Evolutionary conservation across 37 sponge, comb jelly and placozoan species (phyloP).

Genomic region (Ephydatia muelleri): DNA sequence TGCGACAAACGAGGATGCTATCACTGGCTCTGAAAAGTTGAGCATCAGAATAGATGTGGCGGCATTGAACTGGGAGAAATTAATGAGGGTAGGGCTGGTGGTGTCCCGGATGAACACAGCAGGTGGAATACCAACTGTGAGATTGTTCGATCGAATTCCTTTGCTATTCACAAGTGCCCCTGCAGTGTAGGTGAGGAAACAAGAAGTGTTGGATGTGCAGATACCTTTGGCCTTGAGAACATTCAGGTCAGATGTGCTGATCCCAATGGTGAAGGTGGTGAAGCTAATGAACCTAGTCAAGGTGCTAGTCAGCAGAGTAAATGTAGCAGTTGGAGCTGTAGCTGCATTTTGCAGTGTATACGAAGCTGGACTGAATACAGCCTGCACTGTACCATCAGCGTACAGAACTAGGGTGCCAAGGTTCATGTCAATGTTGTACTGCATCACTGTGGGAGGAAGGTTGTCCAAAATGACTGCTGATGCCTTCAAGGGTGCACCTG

Average conservation of each 20-base stretch:
- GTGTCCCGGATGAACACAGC: constrained; percentile 46
- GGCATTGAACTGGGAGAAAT: constrained; percentile 72
- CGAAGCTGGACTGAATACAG: constrained; percentile 26
- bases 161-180: constrained; percentile 76
- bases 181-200: constrained; percentile 70
- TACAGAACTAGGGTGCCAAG: constrained; percentile 42
- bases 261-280: constrained; percentile 40
- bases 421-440: constrained; percentile 74
- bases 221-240: constrained; percentile 68
- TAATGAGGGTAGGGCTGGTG: constrained; percentile 42
- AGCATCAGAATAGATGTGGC: constrained; percentile 53
- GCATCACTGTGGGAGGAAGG: constrained; percentile 55
- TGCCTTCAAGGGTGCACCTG: constrained; percentile 59
- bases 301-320: constrained; percentile 37
- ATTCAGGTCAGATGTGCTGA: constrained; percentile 63
- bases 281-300: constrained; percentile 57
- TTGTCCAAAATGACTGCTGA: constrained; percentile 69
- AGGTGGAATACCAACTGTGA: constrained; percentile 48
- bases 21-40: constrained; percentile 77
- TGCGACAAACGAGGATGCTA: constrained; percentile 50
- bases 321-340: constrained; percentile 46
- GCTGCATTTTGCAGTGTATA: constrained; percentile 71
- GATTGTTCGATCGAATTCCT: constrained; percentile 55
- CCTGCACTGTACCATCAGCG: constrained; percentile 70
- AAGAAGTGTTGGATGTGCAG: constrained; percentile 48